Conservation (phyloP, 2,888 invertebrate species). For the Hypomecis punctinalis region DNA sequence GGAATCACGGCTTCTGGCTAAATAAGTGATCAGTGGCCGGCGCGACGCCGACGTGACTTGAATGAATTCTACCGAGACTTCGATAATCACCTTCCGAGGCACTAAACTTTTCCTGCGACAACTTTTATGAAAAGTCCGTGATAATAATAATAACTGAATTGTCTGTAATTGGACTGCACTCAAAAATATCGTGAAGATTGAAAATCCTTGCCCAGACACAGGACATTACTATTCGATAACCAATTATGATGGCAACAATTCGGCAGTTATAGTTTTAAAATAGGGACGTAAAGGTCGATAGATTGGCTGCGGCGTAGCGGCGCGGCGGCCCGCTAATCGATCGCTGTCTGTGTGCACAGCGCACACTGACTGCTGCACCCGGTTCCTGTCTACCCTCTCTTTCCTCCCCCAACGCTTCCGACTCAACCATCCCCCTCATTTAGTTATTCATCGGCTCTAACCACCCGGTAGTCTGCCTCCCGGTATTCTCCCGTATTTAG, state of each 20-base stretch:
- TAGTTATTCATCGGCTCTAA: conserved; percentile 80
- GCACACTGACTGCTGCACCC: conserved; percentile 70
- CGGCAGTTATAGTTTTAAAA: conserved; percentile 69
- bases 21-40: conserved; percentile 81
- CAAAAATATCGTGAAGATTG: neutral
- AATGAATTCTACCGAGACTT: conserved; percentile 62
- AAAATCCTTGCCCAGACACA: conserved; percentile 22
- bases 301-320: conserved; percentile 70
- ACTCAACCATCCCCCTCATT: conserved; percentile 73
- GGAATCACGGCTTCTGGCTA: conserved; percentile 80
- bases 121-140: conserved; percentile 7
- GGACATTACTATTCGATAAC: conserved; percentile 50
- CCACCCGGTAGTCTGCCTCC: conserved; percentile 81
- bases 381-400: conserved; percentile 69
- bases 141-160: neutral
- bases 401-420: conserved; percentile 59
- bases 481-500: conserved; percentile 81
- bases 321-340: conserved; percentile 78
- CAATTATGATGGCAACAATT: conserved; percentile 61
- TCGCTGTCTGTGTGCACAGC: conserved; percentile 80
- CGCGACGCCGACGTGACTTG: conserved; percentile 70
- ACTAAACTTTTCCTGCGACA: conserved; percentile 5
- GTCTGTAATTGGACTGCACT: neutral
- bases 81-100: conserved; percentile 47
- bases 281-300: conserved; percentile 74